These are phyloP conservation scores for Drosophila pandora DNA, from an alignment of 1,140 invertebrate genomes.

Conservation along the genomic window DNA sequence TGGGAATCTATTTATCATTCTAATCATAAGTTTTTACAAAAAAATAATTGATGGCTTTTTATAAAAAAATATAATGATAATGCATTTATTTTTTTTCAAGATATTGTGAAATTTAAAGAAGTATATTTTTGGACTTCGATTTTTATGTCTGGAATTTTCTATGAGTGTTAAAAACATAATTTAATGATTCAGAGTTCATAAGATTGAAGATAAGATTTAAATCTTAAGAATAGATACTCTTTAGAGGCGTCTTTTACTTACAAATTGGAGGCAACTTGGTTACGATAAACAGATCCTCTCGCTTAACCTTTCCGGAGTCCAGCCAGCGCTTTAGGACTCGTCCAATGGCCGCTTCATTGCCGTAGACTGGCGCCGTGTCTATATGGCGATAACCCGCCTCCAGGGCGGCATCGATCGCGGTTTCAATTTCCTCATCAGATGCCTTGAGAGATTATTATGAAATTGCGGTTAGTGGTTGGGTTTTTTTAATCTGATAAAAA, in stretches of 20 bases:
- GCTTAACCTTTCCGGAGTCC: conserved; percentile 87
- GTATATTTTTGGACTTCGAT: background rate
- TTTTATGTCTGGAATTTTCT: background rate
- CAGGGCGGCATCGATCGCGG: conserved; percentile 87
- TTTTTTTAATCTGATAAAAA: background rate
- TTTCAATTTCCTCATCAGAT: conserved; percentile 88
- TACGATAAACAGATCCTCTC: conserved; percentile 92
- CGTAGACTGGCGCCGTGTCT: conserved; percentile 92
- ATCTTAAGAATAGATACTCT: background rate
- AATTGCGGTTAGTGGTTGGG: conserved; percentile 52
- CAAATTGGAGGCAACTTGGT: conserved; percentile 89
- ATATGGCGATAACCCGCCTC: conserved; percentile 88
- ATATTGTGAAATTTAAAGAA: background rate
- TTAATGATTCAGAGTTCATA: too few relatives aligned
- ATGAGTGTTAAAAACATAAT: too few relatives aligned
- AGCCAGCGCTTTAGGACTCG: conserved; percentile 90
- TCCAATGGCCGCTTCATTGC: conserved; percentile 92
- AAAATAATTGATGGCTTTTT: background rate
- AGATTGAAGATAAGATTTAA: too few relatives aligned
- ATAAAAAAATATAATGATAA: background rate
- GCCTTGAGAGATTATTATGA: conserved; percentile 84
- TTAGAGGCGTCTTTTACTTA: conserved; percentile 16
- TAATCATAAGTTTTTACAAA: background rate
- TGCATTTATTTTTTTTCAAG: background rate
- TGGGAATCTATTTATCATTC: background rate